A percentile compares a stretch with the other conserved stretches of the same genome.
phyloP scores from a whole-genome alignment of 2,888 invertebrate species.

The Heliconius sara region DNA sequence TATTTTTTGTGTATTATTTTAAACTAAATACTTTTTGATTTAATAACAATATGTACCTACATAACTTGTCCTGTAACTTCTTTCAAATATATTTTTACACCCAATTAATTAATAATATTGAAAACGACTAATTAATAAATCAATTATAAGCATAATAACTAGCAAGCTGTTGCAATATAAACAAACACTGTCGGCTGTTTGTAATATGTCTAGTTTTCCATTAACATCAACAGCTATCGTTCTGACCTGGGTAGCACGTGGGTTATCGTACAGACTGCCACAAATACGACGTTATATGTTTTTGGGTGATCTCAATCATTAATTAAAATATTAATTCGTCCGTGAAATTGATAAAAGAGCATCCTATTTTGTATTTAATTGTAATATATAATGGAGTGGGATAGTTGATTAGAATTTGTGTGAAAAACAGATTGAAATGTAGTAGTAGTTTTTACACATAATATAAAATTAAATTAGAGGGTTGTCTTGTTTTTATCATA shows the following conservation, averaged over 20 bases:
- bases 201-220: constrained; percentile 29
- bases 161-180: constrained; percentile 1
- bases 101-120: background rate
- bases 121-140: background rate
- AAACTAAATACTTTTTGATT: too few species aligned
- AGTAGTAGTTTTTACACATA: background rate
- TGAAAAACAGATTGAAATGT: background rate
- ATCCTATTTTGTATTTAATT: constrained; percentile 20
- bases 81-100: background rate
- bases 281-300: constrained; percentile 51
- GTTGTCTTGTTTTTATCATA: background rate
- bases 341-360: constrained; percentile 39
- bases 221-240: constrained; percentile 29
- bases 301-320: constrained; percentile 56
- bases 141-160: background rate
- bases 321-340: constrained; percentile 40
- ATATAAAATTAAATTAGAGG: too few species aligned
- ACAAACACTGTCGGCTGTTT: constrained; percentile 21
- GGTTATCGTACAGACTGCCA: constrained; percentile 65
- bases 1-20: too few species aligned
- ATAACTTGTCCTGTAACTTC: background rate
- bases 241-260: constrained; percentile 52
- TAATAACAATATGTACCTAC: too few species aligned
- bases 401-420: background rate
- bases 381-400: background rate